Evolutionary conservation across 2,113 vertebrate genomes (phyloP).

Genomic region (Albula glossodonta): DNA sequence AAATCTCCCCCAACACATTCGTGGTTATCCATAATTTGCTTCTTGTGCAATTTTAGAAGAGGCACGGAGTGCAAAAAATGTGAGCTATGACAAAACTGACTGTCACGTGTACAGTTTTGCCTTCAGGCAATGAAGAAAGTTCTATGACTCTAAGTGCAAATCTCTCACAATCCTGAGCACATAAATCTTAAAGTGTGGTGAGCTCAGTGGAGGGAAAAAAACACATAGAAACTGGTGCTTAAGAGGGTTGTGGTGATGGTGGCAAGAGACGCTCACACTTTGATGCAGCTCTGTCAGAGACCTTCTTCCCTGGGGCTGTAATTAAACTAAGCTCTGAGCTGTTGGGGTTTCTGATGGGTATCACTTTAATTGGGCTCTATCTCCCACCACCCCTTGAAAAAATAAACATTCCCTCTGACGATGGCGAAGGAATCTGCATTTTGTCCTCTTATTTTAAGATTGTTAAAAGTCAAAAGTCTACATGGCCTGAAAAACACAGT

Average conservation of each 20-base stretch:
- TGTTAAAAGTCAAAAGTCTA: not conserved
- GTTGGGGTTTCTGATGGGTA: conserved; percentile 38
- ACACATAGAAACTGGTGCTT: not conserved
- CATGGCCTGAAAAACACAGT: no score
- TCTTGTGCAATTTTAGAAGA: no score
- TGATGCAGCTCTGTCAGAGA: conserved; percentile 32
- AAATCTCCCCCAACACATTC: no score
- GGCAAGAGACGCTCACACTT: conserved; percentile 29
- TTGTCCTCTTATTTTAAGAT: not conserved
- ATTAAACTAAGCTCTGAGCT: conserved; percentile 48
- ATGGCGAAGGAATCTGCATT: not conserved
- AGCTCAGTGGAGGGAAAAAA: conserved; percentile 10
- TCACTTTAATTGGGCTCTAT: conserved; percentile 57
- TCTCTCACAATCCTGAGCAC: conserved; percentile 9
- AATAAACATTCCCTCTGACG: conserved; percentile 51
- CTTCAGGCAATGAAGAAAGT: no score
- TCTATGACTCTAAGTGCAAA: conserved; percentile 21
- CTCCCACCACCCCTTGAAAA: conserved; percentile 52
- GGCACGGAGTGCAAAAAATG: no score
- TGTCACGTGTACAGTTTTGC: no score
- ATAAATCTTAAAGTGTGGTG: conserved; percentile 41
- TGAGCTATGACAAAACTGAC: not conserved
- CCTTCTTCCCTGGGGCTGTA: conserved; percentile 53
- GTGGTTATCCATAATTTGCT: no score
- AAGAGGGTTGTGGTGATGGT: not conserved